Evolutionary conservation across 2,888 invertebrate genomes (phyloP), one percentile per base, ranked within the genome.

Genomic region (Metalampra italica): DNA sequence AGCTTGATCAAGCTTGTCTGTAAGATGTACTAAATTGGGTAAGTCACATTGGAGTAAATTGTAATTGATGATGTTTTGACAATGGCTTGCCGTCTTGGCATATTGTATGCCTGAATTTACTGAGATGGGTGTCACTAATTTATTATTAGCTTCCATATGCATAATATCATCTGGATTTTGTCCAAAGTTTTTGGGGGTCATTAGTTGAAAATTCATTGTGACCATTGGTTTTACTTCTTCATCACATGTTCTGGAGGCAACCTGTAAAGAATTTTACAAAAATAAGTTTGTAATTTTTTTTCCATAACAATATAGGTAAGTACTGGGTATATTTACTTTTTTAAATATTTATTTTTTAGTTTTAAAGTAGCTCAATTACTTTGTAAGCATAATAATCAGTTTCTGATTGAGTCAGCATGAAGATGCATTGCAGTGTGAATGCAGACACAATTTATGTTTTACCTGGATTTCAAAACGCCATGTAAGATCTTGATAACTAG

Each of bases 1-100:
- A 14, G 92, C 92, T 61, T 86, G 82, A 49, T 92, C 91, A 46
- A 92, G 66, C 60, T 85, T 87, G 63, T 90, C 90, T 4, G 89
- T 81, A 53, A 92, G 62, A 60, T 91, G 81, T 29, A 90, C 50
- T 57, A 92, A 74, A 69, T 91, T 92, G n/a, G 87, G 88, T 50
- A 91, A 70, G 62, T 92, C 91, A 62, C 90, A 90, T 57, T 91
- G 90, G 9, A 92, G 56, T 29, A 90, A 54, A n/a, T 78, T 61
- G 60, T 87, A 82, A 41, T 64, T 73, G 4, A 86, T 68, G n/a
- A 78, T 54, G 65, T 84, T 76, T 55, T 86, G 82, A 55, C 89
- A 88, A 50, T 89, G 81, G 49, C 82, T 83, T 1, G 87, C 82
- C 15, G 88, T 76, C 53, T 78, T 85, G 1, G 88, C 83, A 37